Percentiles rank a stretch among this genome's conserved stretches.
Conservation (phyloP, 1,140 invertebrate genomes). For the Himalopsyche phryganea region DNA sequence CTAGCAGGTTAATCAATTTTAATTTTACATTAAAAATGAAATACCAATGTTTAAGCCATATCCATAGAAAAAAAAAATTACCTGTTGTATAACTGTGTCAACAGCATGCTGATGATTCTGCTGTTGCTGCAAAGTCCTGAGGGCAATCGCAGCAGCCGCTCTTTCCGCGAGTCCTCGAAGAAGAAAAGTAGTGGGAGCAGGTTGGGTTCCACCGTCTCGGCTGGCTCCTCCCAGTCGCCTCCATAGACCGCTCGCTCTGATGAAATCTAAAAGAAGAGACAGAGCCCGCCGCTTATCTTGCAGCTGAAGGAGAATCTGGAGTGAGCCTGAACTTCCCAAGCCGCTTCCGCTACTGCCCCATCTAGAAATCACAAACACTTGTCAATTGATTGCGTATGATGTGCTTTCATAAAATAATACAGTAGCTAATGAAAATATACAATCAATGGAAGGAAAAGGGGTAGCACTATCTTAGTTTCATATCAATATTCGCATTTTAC, state of each 20-base stretch:
- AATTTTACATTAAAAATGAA: too few relatives aligned
- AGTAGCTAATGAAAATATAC: slow-evolving; percentile 6
- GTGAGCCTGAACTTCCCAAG: slow-evolving; percentile 64
- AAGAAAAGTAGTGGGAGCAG: slow-evolving; percentile 70
- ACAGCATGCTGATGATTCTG: slow-evolving; percentile 37
- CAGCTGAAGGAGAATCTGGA: slow-evolving; percentile 79
- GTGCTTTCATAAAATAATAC: slow-evolving; percentile 35
- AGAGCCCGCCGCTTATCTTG: slow-evolving; percentile 81
- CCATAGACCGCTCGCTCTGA: slow-evolving; percentile 75
- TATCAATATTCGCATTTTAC: neutral
- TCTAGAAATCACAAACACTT: too few relatives aligned
- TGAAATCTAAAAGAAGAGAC: slow-evolving; percentile 69
- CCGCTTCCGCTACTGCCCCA: slow-evolving; percentile 35
- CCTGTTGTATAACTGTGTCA: slow-evolving; percentile 50
- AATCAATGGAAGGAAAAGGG: neutral
- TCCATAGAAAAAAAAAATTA: too few relatives aligned
- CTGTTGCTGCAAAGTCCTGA: slow-evolving; percentile 60
- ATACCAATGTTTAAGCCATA: too few relatives aligned
- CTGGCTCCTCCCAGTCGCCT: slow-evolving; percentile 61
- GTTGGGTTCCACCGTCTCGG: slow-evolving; percentile 60
- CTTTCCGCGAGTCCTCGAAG: slow-evolving; percentile 71
- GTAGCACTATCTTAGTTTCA: neutral
- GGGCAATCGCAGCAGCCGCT: slow-evolving; percentile 67
- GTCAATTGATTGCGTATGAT: too few relatives aligned
- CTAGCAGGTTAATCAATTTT: too few relatives aligned